Base-by-base conservation (phyloP, 2,888 invertebrate species). In the Eremobia ochroleuca region DNA sequence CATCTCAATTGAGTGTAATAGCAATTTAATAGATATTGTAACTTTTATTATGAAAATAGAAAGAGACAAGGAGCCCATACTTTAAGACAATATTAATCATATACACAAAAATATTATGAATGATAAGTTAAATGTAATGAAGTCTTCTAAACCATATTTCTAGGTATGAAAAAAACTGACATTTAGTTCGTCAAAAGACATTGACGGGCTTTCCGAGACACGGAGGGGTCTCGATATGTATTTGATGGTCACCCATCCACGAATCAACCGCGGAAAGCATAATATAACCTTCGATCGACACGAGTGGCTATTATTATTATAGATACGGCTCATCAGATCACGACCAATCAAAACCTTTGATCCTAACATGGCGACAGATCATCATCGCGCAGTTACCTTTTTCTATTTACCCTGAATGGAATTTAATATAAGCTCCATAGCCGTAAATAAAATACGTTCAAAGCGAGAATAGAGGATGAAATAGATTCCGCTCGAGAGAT, bases 401-500 rank as follows among this genome's bases (percentile, higher is more conserved):
- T 86, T 81, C 83, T 86, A 86, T 89, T 87, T 83, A 87, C 83
- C 40, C 67, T 76, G 61, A 82, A 86, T 81, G 76, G 86, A 86
- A 89, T 87, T 89, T 83, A 83, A 89, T 83, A 88, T 90, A 90
- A 92, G 90, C 90, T 87, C 84, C 85, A 88, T 88, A 87, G 88
- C 88, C 88, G 90, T 93, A 92, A 92, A 92, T 92, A 93, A 92
- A 86, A 88, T 89, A 88, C 89, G 90, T 85, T 86, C 86, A 90
- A 89, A 89, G 89, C 88, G 89, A 90, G 91, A 91, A 91, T 91
- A 91, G 91, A 89, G 91, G 92, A 92, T 93, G 91, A 92, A 92
- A 92, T 92, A 91, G 92, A 92, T 94, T 93, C 90, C 88, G 91
- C 89, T 89, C 82, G 87, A 88, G 88, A 88, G 91, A 91, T 92